These are phyloP conservation scores for Beris morrisii DNA, from an alignment of 2,888 invertebrate genomes.

Conservation along the genomic window DNA sequence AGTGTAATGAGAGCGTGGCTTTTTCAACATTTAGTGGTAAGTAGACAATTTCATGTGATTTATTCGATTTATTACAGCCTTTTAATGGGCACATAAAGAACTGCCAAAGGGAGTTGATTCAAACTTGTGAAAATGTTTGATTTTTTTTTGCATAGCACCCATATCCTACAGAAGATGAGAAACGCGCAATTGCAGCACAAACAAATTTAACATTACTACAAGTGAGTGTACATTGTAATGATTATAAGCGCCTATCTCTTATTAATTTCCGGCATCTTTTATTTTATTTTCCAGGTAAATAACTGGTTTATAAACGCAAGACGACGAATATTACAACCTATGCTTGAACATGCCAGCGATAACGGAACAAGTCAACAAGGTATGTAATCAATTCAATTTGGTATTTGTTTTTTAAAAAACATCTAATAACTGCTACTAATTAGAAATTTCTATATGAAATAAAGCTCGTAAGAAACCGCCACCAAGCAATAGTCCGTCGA, in stretches of 20 bases:
- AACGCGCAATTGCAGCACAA: constrained; percentile 84
- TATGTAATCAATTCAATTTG: constrained; percentile 15
- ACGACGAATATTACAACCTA: constrained; percentile 86
- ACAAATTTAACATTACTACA: constrained; percentile 86
- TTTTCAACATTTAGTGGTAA: constrained; percentile 93
- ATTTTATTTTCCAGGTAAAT: constrained; percentile 65
- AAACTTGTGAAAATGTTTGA: neutral
- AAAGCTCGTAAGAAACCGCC: constrained; percentile 37
- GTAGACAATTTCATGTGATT: constrained; percentile 46
- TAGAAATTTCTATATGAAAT: constrained; percentile 33
- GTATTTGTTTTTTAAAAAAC: constrained; percentile 1
- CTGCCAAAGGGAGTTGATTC: neutral
- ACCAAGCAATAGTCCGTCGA: constrained; percentile 36
- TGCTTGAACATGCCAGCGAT: constrained; percentile 67
- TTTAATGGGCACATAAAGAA: constrained; percentile 26
- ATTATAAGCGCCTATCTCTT: neutral
- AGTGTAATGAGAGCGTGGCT: constrained; percentile 96
- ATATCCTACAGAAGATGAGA: constrained; percentile 94
- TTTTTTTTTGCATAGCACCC: constrained; percentile 70
- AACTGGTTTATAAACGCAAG: constrained; percentile 95
- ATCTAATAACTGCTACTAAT: constrained; percentile 25
- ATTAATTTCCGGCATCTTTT: neutral
- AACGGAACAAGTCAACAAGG: constrained; percentile 39
- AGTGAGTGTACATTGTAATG: constrained; percentile 39
- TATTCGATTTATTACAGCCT: constrained; percentile 26